Evolutionary conservation across 2,888 invertebrate genomes (phyloP), one percentile per base, ranked within the genome.

Genomic region (Altica lythri): DNA sequence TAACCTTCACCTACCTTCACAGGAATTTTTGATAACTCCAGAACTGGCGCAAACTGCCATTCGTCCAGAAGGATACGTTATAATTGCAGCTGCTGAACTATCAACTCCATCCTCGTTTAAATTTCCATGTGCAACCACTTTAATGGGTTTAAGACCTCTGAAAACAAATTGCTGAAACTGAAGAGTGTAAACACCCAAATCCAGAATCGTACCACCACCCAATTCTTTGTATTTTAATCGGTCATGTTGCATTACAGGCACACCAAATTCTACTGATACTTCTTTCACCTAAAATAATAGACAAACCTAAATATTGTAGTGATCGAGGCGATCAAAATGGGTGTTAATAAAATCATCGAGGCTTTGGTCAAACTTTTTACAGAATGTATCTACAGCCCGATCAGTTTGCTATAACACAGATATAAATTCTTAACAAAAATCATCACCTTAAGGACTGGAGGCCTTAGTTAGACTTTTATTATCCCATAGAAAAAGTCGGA

Each of bases 151-250:
- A 54, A 86, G 82, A 1, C 86, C 83, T 13, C 76, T 72, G 73
- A 86, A 91, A 3, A 88, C 79, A 69, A 83, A 83, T 65, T 85
- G 86, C 0, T 86, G 82, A 27, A 90, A 81, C 68, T 93, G 90
- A 9, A 91, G 77, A 0, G 80, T 74, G 69, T 93, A 93, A 8
- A 92, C 79, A 0, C 92, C 93, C 34, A 92, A 77, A 69, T 91
- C 91, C 49, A 89, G 75, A 14, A 86, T 83, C 0, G 84, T 85
- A n/a, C 89, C 92, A 12, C 92, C 92, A 10, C 92, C 92, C 37
- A 88, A 68, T 45, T 84, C 62, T 4, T 40, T 49, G 13, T 49
- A 40, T 5, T 42, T 40, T n/a, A 49, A 8, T 9, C 49, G 19
- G 4, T 49, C 49, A 6, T 10, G 9, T 32, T 40, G 30, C 14